phyloP scores from a whole-genome alignment of 2,888 invertebrate genomes.

The Acrobasis suavella region DNA sequence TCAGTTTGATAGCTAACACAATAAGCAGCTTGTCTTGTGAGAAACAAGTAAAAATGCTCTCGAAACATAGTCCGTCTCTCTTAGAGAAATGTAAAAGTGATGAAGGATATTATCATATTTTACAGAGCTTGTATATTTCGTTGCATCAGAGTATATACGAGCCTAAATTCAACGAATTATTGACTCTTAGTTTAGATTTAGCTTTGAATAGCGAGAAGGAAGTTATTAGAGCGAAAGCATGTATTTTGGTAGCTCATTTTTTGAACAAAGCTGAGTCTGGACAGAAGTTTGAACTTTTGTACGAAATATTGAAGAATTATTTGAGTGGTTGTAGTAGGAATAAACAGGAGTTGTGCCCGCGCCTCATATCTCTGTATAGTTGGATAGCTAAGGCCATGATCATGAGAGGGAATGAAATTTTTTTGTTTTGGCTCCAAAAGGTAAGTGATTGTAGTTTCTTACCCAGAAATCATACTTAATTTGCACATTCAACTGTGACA shows the following conservation, averaged over 20 bases:
- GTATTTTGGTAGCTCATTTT: slow-evolving; percentile 80
- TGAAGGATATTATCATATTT: slow-evolving; percentile 59
- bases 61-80: slow-evolving; percentile 52
- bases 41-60: slow-evolving; percentile 55
- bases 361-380: slow-evolving; percentile 61
- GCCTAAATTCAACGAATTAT: slow-evolving; percentile 54
- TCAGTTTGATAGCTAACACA: slow-evolving; percentile 60
- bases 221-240: slow-evolving; percentile 63
- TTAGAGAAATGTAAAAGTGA: slow-evolving; percentile 52
- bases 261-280: slow-evolving; percentile 81
- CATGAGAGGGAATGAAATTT: slow-evolving; percentile 63
- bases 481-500: no score
- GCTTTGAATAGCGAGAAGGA: slow-evolving; percentile 58
- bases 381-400: slow-evolving; percentile 70
- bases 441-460: slow-evolving; percentile 37
- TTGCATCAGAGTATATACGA: slow-evolving; percentile 64
- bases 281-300: slow-evolving; percentile 62
- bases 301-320: slow-evolving; percentile 56
- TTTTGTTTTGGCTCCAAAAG: slow-evolving; percentile 70
- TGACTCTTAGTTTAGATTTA: slow-evolving; percentile 57
- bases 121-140: slow-evolving; percentile 79
- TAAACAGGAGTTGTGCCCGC: slow-evolving; percentile 48
- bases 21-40: slow-evolving; percentile 58
- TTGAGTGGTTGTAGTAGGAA: slow-evolving; percentile 47
- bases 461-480: no score